phyloP scores from a whole-genome alignment of 2,888 invertebrate species.

The Eustalomyia histrio region DNA sequence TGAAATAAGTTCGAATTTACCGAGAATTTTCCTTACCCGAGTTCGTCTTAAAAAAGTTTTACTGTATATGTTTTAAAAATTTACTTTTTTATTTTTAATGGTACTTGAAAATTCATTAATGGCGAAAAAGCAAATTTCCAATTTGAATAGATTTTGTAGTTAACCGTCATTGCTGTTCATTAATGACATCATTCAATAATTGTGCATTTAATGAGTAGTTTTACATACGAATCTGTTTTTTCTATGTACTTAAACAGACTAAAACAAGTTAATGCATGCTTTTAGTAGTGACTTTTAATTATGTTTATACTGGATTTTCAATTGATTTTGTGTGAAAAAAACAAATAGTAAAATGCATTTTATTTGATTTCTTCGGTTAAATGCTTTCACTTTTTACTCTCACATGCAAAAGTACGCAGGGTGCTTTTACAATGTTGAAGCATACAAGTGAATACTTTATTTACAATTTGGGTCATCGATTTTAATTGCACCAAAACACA shows the following conservation, averaged over 20 bases:
- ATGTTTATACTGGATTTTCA: conserved; percentile 34
- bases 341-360: conserved; percentile 23
- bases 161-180: conserved; percentile 9
- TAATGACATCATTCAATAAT: conserved; percentile 10
- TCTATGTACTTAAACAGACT: conserved; percentile 2
- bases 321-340: conserved; percentile 37
- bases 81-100: neutral
- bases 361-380: neutral
- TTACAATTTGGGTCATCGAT: conserved; percentile 51
- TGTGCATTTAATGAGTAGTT: conserved; percentile 17
- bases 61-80: too few relatives aligned
- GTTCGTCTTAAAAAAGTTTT: too few relatives aligned
- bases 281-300: conserved; percentile 48
- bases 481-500: conserved; percentile 45
- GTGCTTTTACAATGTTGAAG: neutral
- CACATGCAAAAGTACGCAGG: neutral
- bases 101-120: conserved; percentile 7
- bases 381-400: conserved; percentile 39
- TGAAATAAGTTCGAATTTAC: too few relatives aligned
- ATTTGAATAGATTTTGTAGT: conserved; percentile 6
- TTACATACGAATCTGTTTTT: neutral
- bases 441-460: neutral
- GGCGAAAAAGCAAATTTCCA: neutral
- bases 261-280: conserved; percentile 21
- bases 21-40: too few relatives aligned